phyloP scores from a whole-genome alignment of 2,113 vertebrate species.

The Epinephelus moara region DNA sequence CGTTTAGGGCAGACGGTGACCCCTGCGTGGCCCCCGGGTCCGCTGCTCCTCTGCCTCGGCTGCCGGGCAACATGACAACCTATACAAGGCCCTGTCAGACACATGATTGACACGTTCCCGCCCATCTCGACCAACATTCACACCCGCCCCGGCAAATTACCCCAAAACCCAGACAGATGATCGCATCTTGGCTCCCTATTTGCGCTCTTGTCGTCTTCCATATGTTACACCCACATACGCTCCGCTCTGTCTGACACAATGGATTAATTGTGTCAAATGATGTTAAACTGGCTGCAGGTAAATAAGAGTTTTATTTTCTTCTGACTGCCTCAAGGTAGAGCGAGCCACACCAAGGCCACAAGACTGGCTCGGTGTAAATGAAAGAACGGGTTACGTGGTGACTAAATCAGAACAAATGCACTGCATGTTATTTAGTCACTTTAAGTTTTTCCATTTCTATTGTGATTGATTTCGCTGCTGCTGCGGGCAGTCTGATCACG shows the following conservation, averaged over 20 bases:
- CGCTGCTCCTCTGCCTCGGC: conserved; percentile 52
- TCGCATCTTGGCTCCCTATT: conserved; percentile 48
- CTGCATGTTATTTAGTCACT: conserved; percentile 55
- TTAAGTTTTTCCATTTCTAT: conserved; percentile 50
- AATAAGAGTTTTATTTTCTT: background rate
- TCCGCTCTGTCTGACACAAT: background rate
- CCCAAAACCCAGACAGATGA: conserved; percentile 70
- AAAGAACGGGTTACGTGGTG: conserved; percentile 14
- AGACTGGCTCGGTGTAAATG: conserved; percentile 22
- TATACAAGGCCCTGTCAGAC: conserved; percentile 74
- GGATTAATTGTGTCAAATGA: conserved; percentile 34
- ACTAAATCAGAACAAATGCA: conserved; percentile 35
- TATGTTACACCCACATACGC: conserved; percentile 35
- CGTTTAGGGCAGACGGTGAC: conserved; percentile 76
- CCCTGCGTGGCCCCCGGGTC: conserved; percentile 67
- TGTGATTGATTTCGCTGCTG: conserved; percentile 58
- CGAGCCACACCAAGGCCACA: conserved; percentile 30
- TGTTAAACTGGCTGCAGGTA: conserved; percentile 5
- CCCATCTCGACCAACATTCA: conserved; percentile 65
- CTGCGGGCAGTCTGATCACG: conserved; percentile 71
- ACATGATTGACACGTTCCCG: conserved; percentile 76
- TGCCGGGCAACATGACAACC: conserved; percentile 78
- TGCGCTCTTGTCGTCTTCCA: conserved; percentile 52
- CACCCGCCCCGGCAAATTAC: conserved; percentile 67
- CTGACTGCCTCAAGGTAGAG: conserved; percentile 7